phyloP scores from a whole-genome alignment of 2,797 vertebrate species.

The Rhinogobio ventralis region DNA sequence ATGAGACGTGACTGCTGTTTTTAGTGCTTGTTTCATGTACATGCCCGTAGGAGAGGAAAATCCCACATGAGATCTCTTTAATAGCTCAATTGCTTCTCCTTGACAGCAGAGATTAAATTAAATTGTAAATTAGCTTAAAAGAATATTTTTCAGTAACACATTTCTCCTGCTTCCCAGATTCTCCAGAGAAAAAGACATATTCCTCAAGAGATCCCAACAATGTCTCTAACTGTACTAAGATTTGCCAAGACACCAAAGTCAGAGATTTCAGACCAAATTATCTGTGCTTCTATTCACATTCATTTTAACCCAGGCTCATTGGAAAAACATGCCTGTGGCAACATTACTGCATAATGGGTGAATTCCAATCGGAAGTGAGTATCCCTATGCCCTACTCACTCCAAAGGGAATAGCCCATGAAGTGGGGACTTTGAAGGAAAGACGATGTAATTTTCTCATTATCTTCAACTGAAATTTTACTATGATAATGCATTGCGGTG shows the following conservation, averaged over 20 bases:
- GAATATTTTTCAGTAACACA: conserved; percentile 3
- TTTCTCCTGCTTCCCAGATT: not conserved
- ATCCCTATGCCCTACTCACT: too few species aligned
- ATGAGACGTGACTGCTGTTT: conserved; percentile 20
- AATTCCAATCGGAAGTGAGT: too few species aligned
- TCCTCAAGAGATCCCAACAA: not conserved
- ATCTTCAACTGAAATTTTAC: too few species aligned
- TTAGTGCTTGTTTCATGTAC: conserved; percentile 14
- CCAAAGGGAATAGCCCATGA: too few species aligned
- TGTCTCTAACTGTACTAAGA: too few species aligned
- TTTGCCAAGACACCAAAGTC: not conserved
- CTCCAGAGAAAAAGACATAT: not conserved
- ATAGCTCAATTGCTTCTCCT: conserved; percentile 20
- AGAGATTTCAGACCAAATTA: not conserved
- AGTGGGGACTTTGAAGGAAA: too few species aligned
- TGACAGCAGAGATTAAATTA: conserved; percentile 10
- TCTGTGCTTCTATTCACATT: not conserved
- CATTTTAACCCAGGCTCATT: not conserved
- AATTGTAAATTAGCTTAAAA: not conserved
- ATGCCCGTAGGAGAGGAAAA: conserved; percentile 4
- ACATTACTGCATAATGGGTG: not conserved
- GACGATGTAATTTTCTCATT: too few species aligned
- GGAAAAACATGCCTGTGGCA: not conserved
- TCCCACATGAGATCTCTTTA: conserved; percentile 3
- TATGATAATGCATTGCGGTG: too few species aligned